Evolutionary conservation across 2,888 invertebrate genomes (phyloP).

Genomic region (Acanthosepion pharaonis): DNA sequence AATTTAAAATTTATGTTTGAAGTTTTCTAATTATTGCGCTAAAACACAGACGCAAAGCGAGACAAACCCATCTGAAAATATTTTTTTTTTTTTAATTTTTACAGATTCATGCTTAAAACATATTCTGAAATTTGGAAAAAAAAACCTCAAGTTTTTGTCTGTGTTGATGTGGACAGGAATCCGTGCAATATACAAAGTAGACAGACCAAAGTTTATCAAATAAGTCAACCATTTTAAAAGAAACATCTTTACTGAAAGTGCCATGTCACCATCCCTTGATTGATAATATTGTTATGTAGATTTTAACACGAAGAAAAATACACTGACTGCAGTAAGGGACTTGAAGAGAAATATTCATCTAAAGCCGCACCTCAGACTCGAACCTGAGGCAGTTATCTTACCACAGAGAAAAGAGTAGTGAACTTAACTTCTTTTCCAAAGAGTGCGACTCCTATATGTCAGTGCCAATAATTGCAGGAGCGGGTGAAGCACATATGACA

Average conservation of each 20-base stretch:
- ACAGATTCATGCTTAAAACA: too few species aligned
- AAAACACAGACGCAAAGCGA: too few species aligned
- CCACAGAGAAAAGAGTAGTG: neutral
- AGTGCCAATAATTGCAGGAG: neutral
- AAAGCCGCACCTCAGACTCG: constrained; percentile 11
- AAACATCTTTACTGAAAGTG: neutral
- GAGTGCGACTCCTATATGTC: neutral
- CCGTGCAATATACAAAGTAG: neutral
- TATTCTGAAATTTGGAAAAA: too few species aligned
- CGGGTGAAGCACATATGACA: neutral
- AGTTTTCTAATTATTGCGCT: too few species aligned
- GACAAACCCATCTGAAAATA: too few species aligned
- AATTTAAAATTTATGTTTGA: too few species aligned
- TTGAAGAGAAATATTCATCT: neutral
- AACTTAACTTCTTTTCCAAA: neutral
- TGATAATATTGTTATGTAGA: neutral
- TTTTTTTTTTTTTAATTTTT: too few species aligned
- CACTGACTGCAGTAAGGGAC: neutral
- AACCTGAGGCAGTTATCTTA: neutral
- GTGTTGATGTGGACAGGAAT: too few species aligned
- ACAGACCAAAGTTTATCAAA: neutral
- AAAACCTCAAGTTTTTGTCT: too few species aligned
- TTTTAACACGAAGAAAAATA: constrained; percentile 6
- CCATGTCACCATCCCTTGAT: neutral
- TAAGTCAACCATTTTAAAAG: neutral